Evolutionary conservation across 1,140 invertebrate genomes (phyloP), one percentile per base, ranked within the genome.

Genomic region (Magallana angulata): DNA sequence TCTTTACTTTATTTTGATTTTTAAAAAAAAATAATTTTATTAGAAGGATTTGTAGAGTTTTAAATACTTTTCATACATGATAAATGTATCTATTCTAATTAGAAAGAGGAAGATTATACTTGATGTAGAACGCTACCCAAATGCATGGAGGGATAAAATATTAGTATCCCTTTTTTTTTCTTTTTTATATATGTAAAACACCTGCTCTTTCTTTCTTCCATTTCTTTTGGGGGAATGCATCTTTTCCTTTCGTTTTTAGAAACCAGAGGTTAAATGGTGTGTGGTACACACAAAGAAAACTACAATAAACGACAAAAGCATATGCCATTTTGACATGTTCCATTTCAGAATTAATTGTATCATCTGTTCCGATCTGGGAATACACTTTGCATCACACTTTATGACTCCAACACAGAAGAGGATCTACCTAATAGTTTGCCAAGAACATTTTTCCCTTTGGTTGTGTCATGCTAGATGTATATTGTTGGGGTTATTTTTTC

Each of bases 281-380:
- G 68, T 18, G 8, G 24, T 36, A 30, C 68, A 30, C 60, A 62
- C n/a, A 16, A 62, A 11, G 60, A 62, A 62, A 16, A 62, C 60
- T 16, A 12, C 68, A 30, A 76, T 76, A 36, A 76, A 76, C 24
- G 24, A 76, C 68, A 76, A 24, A 48, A 76, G 24, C 68, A 76
- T 76, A 76, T 76, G 68, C 68, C 68, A 76, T 76, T 62, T 76
- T 76, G 68, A 76, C 68, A 76, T 76, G 68, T 76, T 30, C 68
- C 68, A 76, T 76, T 76, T 76, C 68, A 76, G 68, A 76, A 76
- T 76, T 76, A 76, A 76, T 76, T 76, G 68, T 76, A 76, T 76
- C 68, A 76, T 76, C 68, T 76, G 68, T 30, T 76, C 36, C 36
- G 36, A 30, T 76, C 68, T 76, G 68, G 68, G 24, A 76, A 76